A percentile compares a stretch with the other conserved stretches of the same genome.
Conservation (phyloP, 2,888 invertebrate species). For the Drosophila stalkeri region DNA sequence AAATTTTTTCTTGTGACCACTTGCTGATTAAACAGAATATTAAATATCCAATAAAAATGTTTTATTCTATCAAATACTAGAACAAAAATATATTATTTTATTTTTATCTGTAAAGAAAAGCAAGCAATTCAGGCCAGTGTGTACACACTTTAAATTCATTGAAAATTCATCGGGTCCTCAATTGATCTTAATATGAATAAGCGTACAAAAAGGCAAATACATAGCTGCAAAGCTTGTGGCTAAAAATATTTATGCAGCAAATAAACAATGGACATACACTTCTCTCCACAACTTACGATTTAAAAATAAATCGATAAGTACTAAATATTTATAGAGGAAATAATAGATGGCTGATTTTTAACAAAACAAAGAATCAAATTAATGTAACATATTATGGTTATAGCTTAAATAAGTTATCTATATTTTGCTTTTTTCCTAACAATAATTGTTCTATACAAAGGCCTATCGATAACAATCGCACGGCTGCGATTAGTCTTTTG, state of each 20-base stretch:
- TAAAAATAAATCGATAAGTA: neutral
- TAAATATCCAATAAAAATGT: neutral
- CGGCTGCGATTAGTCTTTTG: conserved; percentile 18
- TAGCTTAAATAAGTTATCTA: neutral
- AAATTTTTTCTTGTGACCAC: too few relatives aligned
- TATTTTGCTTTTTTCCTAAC: neutral
- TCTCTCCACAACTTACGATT: neutral
- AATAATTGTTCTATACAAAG: neutral
- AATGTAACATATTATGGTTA: neutral
- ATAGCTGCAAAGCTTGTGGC: neutral
- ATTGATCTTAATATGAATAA: neutral
- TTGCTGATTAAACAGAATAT: conserved; percentile 6
- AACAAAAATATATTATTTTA: neutral
- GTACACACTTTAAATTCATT: neutral
- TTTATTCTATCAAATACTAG: neutral
- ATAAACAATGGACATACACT: neutral
- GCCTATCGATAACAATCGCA: conserved; percentile 42
- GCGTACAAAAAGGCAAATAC: neutral
- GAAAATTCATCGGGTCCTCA: neutral
- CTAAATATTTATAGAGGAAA: neutral
- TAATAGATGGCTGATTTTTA: too few relatives aligned
- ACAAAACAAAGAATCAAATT: too few relatives aligned
- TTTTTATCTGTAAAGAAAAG: neutral
- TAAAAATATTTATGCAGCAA: neutral
- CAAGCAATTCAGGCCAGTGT: neutral